phyloP scores from a whole-genome alignment of 2,888 invertebrate genomes.

The Zele albiditarsus region DNA sequence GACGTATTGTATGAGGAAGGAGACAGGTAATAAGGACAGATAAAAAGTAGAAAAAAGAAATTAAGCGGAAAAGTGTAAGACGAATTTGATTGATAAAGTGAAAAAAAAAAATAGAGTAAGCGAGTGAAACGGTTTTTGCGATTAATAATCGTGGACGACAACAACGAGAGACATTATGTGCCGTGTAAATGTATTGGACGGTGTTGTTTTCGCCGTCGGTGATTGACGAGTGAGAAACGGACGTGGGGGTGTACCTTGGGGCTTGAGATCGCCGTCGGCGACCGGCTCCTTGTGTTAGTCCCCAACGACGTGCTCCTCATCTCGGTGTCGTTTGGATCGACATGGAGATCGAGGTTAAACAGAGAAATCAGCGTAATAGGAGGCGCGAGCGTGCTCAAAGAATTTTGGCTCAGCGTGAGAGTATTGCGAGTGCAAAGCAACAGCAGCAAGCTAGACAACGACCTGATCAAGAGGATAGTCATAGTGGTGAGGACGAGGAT shows the following conservation, averaged over 20 bases:
- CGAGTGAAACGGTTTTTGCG: not conserved
- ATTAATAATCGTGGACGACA: not conserved
- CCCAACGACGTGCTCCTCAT: slow-evolving; percentile 23
- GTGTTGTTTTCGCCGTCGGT: slow-evolving; percentile 34
- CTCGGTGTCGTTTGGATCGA: slow-evolving; percentile 26
- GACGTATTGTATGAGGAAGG: slow-evolving; percentile 26
- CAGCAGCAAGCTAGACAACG: slow-evolving; percentile 61
- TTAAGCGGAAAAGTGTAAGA: not conserved
- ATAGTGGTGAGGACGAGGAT: slow-evolving; percentile 84
- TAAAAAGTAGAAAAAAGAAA: not conserved
- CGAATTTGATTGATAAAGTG: not conserved
- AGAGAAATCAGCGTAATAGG: slow-evolving; percentile 88
- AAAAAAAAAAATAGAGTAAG: not conserved
- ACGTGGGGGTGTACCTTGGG: slow-evolving; percentile 39
- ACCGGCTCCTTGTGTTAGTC: slow-evolving; percentile 28
- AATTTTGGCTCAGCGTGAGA: slow-evolving; percentile 90
- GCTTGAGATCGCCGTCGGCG: slow-evolving; percentile 28
- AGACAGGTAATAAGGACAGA: slow-evolving; percentile 10
- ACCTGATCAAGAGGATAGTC: slow-evolving; percentile 78
- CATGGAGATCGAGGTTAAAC: slow-evolving; percentile 87
- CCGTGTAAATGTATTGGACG: slow-evolving; percentile 14
- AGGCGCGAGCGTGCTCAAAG: slow-evolving; percentile 93
- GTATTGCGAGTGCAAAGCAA: slow-evolving; percentile 75
- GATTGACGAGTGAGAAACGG: slow-evolving; percentile 37
- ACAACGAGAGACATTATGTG: slow-evolving; percentile 11